Evolutionary conservation across 2,113 vertebrate species (phyloP).

Genomic region (Buteo buteo): DNA sequence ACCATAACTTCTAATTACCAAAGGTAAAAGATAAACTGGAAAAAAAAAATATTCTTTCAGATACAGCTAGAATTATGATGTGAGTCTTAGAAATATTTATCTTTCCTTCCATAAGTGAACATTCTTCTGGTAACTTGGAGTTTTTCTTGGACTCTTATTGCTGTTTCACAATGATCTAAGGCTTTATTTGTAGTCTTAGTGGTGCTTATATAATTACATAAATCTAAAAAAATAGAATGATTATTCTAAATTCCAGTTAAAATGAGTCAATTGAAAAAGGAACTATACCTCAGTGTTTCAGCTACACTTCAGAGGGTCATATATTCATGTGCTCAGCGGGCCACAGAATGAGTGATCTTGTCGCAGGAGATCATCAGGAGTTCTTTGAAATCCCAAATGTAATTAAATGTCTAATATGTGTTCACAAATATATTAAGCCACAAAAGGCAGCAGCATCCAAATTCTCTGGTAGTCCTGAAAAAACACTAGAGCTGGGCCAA

Average conservation of each 20-base stretch:
- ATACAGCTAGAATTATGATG: conserved; percentile 35
- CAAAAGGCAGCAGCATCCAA: not conserved
- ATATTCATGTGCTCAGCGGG: not conserved
- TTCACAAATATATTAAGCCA: not conserved
- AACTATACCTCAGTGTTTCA: not conserved
- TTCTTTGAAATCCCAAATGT: not conserved
- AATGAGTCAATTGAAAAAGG: not conserved
- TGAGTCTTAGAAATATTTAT: conserved; percentile 54
- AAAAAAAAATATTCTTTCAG: conserved; percentile 36
- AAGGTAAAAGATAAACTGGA: conserved; percentile 62
- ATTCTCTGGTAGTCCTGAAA: not conserved
- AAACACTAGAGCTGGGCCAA: not conserved
- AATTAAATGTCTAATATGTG: not conserved
- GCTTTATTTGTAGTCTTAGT: conserved; percentile 38
- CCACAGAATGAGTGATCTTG: not conserved
- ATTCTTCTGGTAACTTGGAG: conserved; percentile 32
- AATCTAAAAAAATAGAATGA: conserved; percentile 5
- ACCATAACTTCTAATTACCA: conserved; percentile 50
- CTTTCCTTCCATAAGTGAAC: conserved; percentile 50
- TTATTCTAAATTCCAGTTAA: conserved; percentile 42
- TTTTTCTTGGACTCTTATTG: conserved; percentile 52
- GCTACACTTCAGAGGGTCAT: not conserved
- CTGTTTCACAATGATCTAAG: conserved; percentile 33
- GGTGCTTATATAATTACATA: conserved; percentile 41
- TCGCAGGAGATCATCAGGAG: not conserved